Evolutionary conservation across 2,113 vertebrate genomes (phyloP), one percentile per base, ranked within the genome.

Genomic region (Psilopsiagon aymara): DNA sequence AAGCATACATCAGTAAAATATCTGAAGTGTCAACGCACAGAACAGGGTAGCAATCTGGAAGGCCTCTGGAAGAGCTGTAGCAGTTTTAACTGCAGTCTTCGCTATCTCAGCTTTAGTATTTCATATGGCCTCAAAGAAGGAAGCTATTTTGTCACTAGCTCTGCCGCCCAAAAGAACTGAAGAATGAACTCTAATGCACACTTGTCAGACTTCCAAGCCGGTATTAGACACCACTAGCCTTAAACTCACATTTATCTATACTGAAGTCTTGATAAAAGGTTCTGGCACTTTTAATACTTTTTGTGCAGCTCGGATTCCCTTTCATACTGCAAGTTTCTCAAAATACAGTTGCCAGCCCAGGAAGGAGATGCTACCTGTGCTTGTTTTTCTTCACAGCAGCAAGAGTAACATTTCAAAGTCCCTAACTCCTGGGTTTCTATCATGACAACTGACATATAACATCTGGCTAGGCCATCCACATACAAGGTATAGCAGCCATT

Each of bases 1-100:
- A 51, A 78, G 35, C n/a, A 62, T 15, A 51, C 17, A 18, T 47
- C 25, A 49, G 33, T 17, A 52, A 51, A 78, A 52, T 10, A 86
- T 3, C 25, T 13, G 1, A n/a, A 47, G 17, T 4, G 13, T 24
- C 33, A 23, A 25, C 0, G 15, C 1, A 66, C 33, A 41, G 17
- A 69, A 73, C 28, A 44, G 28, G 39, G 20, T 2, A 73, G 33
- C 20, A 31, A 25, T 39, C 35, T 11, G 18, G 31, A 70, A 60
- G 31, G 28, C 31, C 52, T 24, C 63, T 70, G 57, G n/a, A 67
- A n/a, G 17, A 71, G 39, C n/a, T 28, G 19, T 6, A 88, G 41
- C 9, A 43, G 51, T 43, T 86, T 31, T 39, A 85, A 31, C 31
- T 77, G 57, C 46, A 62, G 14, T 11, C 52, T 47, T 47, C n/a